Conservation (phyloP, 2,113 vertebrate genomes). For the Azemiops feae region DNA sequence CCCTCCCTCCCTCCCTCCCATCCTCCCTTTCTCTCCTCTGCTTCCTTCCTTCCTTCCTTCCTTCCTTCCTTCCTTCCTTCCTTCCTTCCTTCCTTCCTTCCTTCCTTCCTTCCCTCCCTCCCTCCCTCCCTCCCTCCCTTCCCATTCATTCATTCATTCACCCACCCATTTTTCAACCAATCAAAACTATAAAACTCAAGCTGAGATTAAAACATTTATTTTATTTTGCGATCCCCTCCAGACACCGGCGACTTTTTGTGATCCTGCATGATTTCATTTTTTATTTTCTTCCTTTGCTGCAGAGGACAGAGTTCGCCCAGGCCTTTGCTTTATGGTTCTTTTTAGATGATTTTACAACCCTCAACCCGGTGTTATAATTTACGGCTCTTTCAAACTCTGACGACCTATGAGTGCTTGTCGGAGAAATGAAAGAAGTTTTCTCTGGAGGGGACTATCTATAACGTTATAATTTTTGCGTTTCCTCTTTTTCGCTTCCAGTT, state of each 20-base stretch:
- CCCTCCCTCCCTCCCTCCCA: rapidly evolving
- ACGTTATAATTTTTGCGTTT: neutral
- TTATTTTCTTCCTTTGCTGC: neutral
- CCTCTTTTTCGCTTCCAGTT: neutral
- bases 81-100: neutral
- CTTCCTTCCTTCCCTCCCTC: neutral
- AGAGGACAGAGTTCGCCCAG: neutral
- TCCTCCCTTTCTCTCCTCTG: no score
- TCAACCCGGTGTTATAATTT: neutral
- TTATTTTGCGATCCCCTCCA: neutral
- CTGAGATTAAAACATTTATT: neutral
- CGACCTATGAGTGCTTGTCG: no score
- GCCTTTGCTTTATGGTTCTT: neutral
- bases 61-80: neutral
- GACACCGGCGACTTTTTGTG: neutral
- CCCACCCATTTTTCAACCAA: neutral
- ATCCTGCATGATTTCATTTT: rapidly evolving
- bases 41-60: neutral
- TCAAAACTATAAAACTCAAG: neutral
- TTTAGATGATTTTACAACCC: neutral
- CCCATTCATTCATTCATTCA: neutral
- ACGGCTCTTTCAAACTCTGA: no score
- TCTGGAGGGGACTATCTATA: neutral
- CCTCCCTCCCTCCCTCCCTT: neutral
- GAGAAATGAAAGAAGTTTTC: neutral